Evolutionary conservation across 2,888 invertebrate species (phyloP).

Genomic region (Ceraclea dissimilis): DNA sequence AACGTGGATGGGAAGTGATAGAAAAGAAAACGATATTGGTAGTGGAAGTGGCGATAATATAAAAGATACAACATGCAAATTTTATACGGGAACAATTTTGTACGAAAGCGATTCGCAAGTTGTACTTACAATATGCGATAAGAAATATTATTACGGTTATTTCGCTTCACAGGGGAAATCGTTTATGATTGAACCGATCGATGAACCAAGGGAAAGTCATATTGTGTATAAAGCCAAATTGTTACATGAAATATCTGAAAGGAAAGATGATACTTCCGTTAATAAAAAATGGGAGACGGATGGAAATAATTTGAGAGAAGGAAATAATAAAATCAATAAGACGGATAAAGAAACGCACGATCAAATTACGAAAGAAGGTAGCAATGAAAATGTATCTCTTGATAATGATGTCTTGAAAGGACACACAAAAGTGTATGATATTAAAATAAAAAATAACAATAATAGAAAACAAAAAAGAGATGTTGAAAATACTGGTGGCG

Average conservation of each 20-base stretch:
- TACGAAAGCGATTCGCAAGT: constrained; percentile 22
- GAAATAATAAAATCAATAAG: not conserved
- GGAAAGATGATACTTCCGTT: not conserved
- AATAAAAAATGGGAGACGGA: not conserved
- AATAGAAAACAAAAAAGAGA: constrained; percentile 13
- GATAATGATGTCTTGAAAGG: not conserved
- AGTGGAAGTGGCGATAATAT: not conserved
- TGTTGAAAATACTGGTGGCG: constrained; percentile 13
- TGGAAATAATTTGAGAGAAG: not conserved
- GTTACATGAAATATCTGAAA: not conserved
- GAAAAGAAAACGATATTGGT: constrained; percentile 1
- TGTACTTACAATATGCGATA: constrained; percentile 23
- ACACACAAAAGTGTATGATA: too few relatives aligned
- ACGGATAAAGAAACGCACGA: not conserved
- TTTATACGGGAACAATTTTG: constrained; percentile 21
- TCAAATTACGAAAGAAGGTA: constrained; percentile 4
- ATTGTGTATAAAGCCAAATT: constrained; percentile 24
- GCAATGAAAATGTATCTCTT: not conserved
- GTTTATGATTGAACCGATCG: constrained; percentile 25
- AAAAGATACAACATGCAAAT: constrained; percentile 10
- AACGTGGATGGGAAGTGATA: constrained; percentile 11
- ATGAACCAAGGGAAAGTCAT: constrained; percentile 17
- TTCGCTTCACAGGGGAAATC: constrained; percentile 19
- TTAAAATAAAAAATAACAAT: too few relatives aligned
- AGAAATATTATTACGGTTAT: constrained; percentile 24